These are phyloP conservation scores for Eledona agricola DNA, from an alignment of 2,888 invertebrate species.

Conservation along the genomic window DNA sequence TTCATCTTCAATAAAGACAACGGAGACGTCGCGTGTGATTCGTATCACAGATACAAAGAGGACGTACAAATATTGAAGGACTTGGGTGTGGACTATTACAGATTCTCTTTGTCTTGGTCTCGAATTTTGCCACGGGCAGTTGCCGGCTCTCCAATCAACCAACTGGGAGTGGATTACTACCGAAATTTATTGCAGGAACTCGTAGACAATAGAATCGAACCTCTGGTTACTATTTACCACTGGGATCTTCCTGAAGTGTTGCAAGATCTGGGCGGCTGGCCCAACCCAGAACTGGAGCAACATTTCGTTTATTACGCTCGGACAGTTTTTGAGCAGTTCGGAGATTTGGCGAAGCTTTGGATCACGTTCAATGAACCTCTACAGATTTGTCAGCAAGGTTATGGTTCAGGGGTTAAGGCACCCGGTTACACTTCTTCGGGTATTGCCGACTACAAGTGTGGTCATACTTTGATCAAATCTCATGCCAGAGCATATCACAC, in stretches of 20 bases:
- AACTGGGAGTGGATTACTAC: constrained; percentile 77
- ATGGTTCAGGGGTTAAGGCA: constrained; percentile 53
- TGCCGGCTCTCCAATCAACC: constrained; percentile 71
- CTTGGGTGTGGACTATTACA: constrained; percentile 67
- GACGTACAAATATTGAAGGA: constrained; percentile 69
- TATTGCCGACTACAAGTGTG: constrained; percentile 72
- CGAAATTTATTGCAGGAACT: constrained; percentile 76
- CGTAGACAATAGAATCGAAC: constrained; percentile 66
- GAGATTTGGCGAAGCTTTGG: constrained; percentile 61
- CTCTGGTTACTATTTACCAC: constrained; percentile 60
- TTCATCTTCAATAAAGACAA: constrained; percentile 66
- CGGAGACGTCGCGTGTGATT: constrained; percentile 73
- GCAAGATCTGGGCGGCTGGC: constrained; percentile 68
- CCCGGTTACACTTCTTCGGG: too few species aligned
- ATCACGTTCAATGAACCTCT: constrained; percentile 66
- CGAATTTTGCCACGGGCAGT: constrained; percentile 68
- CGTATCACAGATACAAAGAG: constrained; percentile 71
- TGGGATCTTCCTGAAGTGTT: constrained; percentile 53
- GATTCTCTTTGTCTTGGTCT: constrained; percentile 55
- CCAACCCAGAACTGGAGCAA: constrained; percentile 66
- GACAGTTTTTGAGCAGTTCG: constrained; percentile 56
- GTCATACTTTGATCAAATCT: constrained; percentile 71
- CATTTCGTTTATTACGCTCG: constrained; percentile 68
- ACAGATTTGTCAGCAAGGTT: constrained; percentile 47
- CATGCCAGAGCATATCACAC: constrained; percentile 74